Base-by-base conservation (phyloP, 2,888 invertebrate species). In the Macrosiphum euphorbiae region DNA sequence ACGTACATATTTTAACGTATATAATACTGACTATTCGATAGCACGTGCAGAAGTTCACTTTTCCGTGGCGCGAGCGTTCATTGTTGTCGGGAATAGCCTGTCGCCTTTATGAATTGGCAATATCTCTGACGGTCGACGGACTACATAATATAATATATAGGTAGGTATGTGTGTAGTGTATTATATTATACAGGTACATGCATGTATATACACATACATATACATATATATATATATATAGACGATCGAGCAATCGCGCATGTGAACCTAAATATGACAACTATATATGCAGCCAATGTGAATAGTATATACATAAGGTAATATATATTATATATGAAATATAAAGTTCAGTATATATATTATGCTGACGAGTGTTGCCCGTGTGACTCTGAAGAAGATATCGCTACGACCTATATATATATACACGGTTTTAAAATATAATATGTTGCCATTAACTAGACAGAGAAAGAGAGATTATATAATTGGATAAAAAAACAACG, bases 11-110 rank as follows among this genome's bases (percentile, higher is more conserved):
- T 47, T 0, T 11, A 11, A 47, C 47, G 47, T 58, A 78, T 35
- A n/a, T 35, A 67, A 78, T 78, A 35, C 78, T 44, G n/a, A n/a
- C n/a, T 52, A 26, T 52, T 88, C 35, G 16, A 44, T 86, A 50
- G 90, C 90, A 90, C 90, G 90, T 90, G 90, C 50, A 50, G 67
- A 55, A 91, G 52, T 91, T 85, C 52, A 24, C 91, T 91, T 85
- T 91, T 91, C 91, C 52, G 78, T 78, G 26, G 90, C 24, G 85
- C 28, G 28, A 41, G 20, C 67, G 13, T 26, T 44, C 50, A 55
- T 78, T 50, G 67, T 90, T 41, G 91, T 55, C n/a, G 84, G 50
- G 85, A 85, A 91, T 58, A 20, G 52, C 41, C 67, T 24, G 61
- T 61, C 61, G 52, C 44, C 61, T 90, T 47, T 78, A 47, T 61